These are phyloP conservation scores for Cephalopachus bancanus DNA, from an alignment of 2,797 vertebrate species.

Conservation along the genomic window DNA sequence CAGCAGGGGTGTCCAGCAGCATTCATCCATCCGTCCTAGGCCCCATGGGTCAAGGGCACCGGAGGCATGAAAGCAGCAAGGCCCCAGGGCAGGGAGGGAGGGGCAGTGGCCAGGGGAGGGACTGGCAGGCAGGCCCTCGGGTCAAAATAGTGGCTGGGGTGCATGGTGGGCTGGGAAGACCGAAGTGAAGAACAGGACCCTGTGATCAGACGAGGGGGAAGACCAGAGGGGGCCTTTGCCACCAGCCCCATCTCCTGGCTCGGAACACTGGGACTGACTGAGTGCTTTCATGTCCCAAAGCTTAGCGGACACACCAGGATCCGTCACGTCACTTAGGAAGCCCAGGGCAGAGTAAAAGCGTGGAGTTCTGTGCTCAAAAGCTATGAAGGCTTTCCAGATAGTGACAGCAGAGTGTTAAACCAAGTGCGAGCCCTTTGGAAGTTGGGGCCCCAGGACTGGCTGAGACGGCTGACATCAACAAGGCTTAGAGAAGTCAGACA, in stretches of 20 bases:
- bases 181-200: accelerated
- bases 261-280: background rate
- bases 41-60: no score
- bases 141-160: background rate
- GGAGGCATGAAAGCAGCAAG: background rate
- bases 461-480: accelerated
- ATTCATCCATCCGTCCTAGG: no score
- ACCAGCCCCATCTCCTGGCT: background rate
- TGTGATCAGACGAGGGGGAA: background rate
- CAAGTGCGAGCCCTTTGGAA: background rate
- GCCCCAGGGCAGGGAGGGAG: background rate
- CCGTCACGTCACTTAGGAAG: background rate
- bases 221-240: background rate
- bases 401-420: no score
- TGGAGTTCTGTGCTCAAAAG: no score
- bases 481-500: background rate
- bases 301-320: background rate
- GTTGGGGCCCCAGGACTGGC: no score
- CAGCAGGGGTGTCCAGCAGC: background rate
- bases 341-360: background rate
- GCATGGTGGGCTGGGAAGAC: background rate
- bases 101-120: background rate
- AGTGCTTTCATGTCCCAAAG: accelerated
- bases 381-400: background rate
- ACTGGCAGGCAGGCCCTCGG: slow-evolving; percentile 44